Conservation (phyloP, 2,888 invertebrate genomes). For the Camptogramma bilineatum region DNA sequence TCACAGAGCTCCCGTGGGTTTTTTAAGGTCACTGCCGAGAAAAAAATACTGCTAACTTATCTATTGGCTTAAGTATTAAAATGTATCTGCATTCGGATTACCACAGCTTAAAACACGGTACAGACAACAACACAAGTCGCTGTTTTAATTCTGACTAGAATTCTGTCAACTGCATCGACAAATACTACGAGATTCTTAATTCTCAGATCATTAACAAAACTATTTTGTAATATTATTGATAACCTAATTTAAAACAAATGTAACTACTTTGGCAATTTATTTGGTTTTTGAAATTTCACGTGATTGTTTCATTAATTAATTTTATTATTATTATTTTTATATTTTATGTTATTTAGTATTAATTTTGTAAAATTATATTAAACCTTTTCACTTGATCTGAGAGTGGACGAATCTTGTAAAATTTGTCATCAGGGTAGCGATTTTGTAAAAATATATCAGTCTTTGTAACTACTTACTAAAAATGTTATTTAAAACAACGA, state of each 20-base stretch:
- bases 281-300: constrained; percentile 24
- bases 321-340: no score
- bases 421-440: constrained; percentile 41
- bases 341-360: no score
- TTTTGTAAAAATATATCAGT: constrained; percentile 42
- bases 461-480: constrained; percentile 33
- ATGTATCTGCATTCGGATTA: constrained; percentile 41
- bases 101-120: constrained; percentile 58
- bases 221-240: constrained; percentile 6
- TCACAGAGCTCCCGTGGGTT: no score
- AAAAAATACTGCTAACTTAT: no score
- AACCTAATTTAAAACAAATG: constrained; percentile 21
- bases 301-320: no score
- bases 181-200: constrained; percentile 31
- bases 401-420: constrained; percentile 19
- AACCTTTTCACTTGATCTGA: constrained; percentile 22
- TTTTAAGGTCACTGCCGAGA: no score
- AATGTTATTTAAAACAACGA: constrained; percentile 25
- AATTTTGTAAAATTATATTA: constrained; percentile 16
- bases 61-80: constrained; percentile 19
- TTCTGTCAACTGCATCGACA: constrained; percentile 13
- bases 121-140: constrained; percentile 25
- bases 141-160: constrained; percentile 42
- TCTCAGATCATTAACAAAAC: constrained; percentile 35
- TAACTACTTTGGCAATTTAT: constrained; percentile 35